A percentile compares a stretch with the other conserved stretches of the same genome.
These are phyloP conservation scores for Meandrina meandrites DNA, from an alignment of 92 coral and sea anemone genomes.

Conservation along the genomic window DNA sequence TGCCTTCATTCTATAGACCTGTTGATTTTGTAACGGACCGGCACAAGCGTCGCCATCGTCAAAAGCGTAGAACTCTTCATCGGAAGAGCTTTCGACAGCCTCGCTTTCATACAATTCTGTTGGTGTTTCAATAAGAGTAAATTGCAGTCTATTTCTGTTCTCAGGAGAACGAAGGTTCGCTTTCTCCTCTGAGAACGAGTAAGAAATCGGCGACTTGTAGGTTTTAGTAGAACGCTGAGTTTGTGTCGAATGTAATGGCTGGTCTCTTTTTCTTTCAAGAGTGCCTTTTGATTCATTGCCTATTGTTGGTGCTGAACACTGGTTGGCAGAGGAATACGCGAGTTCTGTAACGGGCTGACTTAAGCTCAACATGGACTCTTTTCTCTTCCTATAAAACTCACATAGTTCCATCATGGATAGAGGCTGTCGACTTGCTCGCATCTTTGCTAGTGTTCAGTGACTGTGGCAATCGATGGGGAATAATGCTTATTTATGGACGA, in stretches of 20 bases:
- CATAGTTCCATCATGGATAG: constrained; percentile 2
- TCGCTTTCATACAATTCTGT: not conserved
- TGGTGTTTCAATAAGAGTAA: not conserved
- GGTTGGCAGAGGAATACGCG: not conserved
- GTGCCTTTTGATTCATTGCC: not conserved
- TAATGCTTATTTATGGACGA: not conserved
- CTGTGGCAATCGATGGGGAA: not conserved
- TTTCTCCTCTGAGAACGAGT: not conserved
- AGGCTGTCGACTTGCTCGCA: not conserved
- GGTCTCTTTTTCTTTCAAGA: not conserved
- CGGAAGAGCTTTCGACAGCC: not conserved
- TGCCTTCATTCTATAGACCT: not conserved
- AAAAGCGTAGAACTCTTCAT: not conserved
- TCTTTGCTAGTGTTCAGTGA: not conserved
- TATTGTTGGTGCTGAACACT: not conserved
- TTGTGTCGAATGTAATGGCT: not conserved
- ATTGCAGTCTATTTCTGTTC: not conserved
- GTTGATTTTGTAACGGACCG: not conserved
- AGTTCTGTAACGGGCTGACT: not conserved
- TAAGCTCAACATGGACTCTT: not conserved
- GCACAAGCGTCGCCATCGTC: not conserved
- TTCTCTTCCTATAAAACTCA: not conserved
- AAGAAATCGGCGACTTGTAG: not conserved
- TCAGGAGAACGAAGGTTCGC: not conserved
- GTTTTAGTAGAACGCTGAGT: not conserved